A percentile compares a stretch with the other conserved stretches of the same genome.
These are phyloP conservation scores for Climacteris rufus DNA, from an alignment of 2,113 vertebrate genomes.

Conservation along the genomic window DNA sequence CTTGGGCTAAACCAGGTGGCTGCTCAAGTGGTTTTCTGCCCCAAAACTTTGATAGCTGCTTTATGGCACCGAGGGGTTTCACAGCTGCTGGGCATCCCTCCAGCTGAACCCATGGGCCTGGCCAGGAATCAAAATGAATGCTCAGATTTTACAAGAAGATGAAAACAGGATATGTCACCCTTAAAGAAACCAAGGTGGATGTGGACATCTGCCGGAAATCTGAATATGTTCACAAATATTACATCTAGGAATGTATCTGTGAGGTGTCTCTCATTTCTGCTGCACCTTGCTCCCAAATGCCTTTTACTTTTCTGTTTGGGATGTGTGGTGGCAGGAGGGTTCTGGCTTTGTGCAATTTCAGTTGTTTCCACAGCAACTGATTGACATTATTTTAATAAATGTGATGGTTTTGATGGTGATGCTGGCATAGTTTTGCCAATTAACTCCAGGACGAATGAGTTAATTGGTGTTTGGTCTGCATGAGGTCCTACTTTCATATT, in stretches of 20 bases:
- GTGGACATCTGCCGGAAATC: neutral
- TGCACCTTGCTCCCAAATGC: neutral
- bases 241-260: neutral
- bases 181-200: neutral
- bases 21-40: neutral
- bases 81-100: rapidly evolving
- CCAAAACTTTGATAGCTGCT: neutral
- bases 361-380: neutral
- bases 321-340: neutral
- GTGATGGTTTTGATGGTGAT: neutral
- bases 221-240: neutral
- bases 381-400: neutral
- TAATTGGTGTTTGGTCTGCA: neutral
- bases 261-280: neutral
- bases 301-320: neutral
- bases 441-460: neutral
- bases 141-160: neutral
- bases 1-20: neutral
- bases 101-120: rapidly evolving
- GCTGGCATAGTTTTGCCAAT: neutral
- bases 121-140: rapidly evolving
- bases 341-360: neutral
- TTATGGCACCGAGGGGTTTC: neutral
- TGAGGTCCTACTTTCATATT: neutral
- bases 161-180: neutral